phyloP scores from a whole-genome alignment of 2,113 vertebrate species.

The Anseranas semipalmata region DNA sequence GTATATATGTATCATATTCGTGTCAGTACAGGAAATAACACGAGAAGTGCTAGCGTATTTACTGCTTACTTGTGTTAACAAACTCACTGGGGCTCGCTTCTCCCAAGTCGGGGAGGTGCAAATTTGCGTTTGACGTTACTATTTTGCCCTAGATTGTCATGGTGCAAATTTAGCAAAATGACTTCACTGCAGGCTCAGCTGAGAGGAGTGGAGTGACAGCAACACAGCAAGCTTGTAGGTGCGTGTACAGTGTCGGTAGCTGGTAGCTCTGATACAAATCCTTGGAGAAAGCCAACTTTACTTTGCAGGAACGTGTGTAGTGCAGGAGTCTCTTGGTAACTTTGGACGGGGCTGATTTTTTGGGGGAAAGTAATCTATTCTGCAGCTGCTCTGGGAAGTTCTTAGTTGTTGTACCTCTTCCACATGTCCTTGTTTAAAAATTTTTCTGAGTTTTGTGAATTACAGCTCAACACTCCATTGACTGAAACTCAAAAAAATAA shows the following conservation, averaged over 20 bases:
- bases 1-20: neutral
- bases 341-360: neutral
- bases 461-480: neutral
- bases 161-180: constrained; percentile 2
- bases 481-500: neutral
- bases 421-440: neutral
- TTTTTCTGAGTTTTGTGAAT: neutral
- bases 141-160: neutral
- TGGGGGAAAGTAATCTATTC: neutral
- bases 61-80: neutral
- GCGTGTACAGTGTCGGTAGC: neutral
- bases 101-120: neutral
- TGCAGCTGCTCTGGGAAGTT: neutral
- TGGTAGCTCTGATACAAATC: neutral
- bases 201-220: neutral
- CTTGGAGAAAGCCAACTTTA: neutral
- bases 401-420: neutral
- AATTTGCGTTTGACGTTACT: accelerated
- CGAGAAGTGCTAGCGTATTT: neutral
- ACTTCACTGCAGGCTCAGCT: neutral
- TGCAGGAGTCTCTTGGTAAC: neutral
- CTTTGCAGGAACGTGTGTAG: neutral
- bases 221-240: neutral
- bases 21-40: constrained; percentile 13
- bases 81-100: neutral